Evolutionary conservation across 2,797 vertebrate genomes (phyloP), one percentile per base, ranked within the genome.

Genomic region (Muraenolepis orangiensis): DNA sequence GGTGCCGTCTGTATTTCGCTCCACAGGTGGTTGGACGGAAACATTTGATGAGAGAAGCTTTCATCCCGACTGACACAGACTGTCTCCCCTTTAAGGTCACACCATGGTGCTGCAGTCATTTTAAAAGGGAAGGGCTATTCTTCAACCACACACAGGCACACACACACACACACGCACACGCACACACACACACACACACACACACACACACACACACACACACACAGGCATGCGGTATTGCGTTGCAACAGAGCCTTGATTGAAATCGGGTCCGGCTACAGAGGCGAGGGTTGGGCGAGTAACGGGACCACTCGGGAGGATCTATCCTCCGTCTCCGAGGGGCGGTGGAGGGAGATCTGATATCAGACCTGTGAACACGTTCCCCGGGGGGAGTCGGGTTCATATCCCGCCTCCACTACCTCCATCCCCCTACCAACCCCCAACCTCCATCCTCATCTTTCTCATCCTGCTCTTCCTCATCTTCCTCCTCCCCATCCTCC

Each of bases 331-430:
- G 86, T 80, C 90, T 86, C 77, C 71, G 77, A 80, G 73, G 76
- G 38, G 2, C 51, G 76, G 79, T 78, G 80, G 82, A 81, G 81
- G 76, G 78, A 82, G 82, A 87, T 87, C 88, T 80, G 74, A 87
- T 90, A 85, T 82, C 88, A 72, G 81, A 84, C 86, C 86, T 82
- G 87, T 83, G 84, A 86, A 91, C 88, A 86, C 75, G 83, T 90
- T 88, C 89, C 91, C 64, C 7, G 82, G 82, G 38, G 77, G 81
- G 79, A 82, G 89, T 87, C 91, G 85, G 74, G 79, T 87, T 93
- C 91, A 89, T 91, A 90, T 85, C 89, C 89, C n/a, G 40, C 57
- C 20, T 12, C 36, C 40, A 40, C 12, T 14, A 40, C 5, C 38
- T 40, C 38, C 42, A 51, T 14, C 4, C 36, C 5, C 16, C 4